Conservation (phyloP, 2,113 vertebrate species). For the Cariama cristata region DNA sequence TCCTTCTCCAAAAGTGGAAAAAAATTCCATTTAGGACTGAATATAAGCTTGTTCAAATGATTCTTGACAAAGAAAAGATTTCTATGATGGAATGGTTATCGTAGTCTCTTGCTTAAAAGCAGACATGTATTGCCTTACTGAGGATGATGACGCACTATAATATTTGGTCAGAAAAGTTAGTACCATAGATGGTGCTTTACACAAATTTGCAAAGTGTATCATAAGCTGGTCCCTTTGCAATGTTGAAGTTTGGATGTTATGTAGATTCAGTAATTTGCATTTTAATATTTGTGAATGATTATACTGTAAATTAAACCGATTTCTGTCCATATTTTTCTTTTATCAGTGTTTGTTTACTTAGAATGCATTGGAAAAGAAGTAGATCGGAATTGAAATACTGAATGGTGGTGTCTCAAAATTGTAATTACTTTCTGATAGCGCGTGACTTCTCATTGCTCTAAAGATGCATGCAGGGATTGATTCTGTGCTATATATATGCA, state of each 20-base stretch:
- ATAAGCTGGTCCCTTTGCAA: neutral
- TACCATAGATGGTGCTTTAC: neutral
- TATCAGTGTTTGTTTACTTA: neutral
- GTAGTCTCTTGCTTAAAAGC: neutral
- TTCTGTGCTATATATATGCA: neutral
- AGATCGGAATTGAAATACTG: neutral
- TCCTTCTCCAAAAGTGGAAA: neutral
- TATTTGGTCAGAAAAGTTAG: neutral
- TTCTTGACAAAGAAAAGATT: neutral
- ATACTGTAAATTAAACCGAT: neutral
- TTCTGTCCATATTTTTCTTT: neutral
- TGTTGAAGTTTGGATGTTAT: neutral
- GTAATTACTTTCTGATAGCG: neutral
- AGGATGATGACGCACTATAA: neutral
- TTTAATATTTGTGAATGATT: constrained; percentile 16
- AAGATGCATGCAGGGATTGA: neutral
- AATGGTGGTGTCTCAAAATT: neutral
- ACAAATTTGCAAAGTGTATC: neutral
- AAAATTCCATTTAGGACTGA: neutral
- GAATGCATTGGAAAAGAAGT: neutral
- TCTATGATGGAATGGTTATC: neutral
- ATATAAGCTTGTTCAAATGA: neutral
- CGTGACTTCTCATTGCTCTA: neutral
- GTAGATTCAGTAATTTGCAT: constrained; percentile 2
- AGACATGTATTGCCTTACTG: neutral